A percentile compares a stretch with the other conserved stretches of the same genome.
These are phyloP conservation scores for Lasioglossum marginatum DNA, from an alignment of 2,888 invertebrate species.

Conservation along the genomic window DNA sequence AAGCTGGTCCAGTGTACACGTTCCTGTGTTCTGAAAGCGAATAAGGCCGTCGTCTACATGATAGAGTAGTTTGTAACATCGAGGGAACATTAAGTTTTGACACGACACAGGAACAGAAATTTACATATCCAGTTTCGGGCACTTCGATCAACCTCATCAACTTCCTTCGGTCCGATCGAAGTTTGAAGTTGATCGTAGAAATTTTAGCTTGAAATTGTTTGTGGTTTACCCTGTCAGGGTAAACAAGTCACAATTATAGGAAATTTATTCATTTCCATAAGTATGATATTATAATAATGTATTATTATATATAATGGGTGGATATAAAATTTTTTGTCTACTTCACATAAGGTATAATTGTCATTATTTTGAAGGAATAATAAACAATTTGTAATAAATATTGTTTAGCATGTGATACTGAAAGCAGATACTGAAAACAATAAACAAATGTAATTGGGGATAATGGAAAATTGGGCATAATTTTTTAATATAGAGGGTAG, in stretches of 20 bases:
- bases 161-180: slow-evolving; percentile 26
- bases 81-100: slow-evolving; percentile 29
- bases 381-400: background rate
- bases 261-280: background rate
- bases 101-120: slow-evolving; percentile 25
- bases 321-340: background rate
- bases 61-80: slow-evolving; percentile 27
- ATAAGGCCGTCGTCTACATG: background rate
- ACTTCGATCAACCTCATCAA: slow-evolving; percentile 31
- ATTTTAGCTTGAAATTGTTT: background rate
- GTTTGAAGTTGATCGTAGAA: background rate
- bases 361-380: background rate
- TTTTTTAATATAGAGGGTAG: too few relatives aligned
- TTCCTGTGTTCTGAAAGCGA: background rate
- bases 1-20: slow-evolving; percentile 4
- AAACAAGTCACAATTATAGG: background rate
- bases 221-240: background rate
- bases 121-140: slow-evolving; percentile 51
- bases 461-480: too few relatives aligned
- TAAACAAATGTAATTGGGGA: background rate
- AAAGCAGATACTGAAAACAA: background rate
- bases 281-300: background rate
- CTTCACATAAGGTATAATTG: background rate
- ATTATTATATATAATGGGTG: background rate
- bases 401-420: background rate